These are phyloP conservation scores for Chaitophorus viminalis DNA, from an alignment of 2,888 invertebrate species.

Conservation along the genomic window DNA sequence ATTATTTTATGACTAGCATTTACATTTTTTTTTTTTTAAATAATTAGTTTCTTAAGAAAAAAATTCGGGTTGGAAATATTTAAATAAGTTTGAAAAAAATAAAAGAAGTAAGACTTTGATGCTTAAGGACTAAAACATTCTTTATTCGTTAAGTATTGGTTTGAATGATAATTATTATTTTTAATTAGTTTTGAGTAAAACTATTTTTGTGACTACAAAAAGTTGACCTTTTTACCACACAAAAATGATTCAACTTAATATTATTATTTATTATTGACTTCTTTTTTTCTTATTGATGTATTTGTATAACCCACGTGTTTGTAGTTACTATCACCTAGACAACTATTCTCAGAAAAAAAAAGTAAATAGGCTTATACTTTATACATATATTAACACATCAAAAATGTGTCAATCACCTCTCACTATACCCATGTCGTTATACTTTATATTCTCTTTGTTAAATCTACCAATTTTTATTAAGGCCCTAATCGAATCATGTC, in stretches of 20 bases:
- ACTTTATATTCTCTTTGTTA: neutral
- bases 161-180: neutral
- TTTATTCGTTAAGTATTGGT: no score
- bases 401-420: constrained; percentile 55
- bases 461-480: constrained; percentile 21
- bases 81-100: no score
- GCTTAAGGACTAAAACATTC: no score
- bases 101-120: no score
- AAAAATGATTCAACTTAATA: neutral
- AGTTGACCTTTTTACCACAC: constrained; percentile 15
- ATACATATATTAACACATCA: constrained; percentile 38
- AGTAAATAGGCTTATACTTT: constrained; percentile 31
- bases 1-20: no score
- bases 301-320: constrained; percentile 39
- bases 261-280: constrained; percentile 54
- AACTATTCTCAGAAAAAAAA: constrained; percentile 43
- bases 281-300: constrained; percentile 8
- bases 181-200: neutral
- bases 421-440: neutral
- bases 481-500: neutral
- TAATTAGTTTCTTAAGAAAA: no score
- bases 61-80: no score
- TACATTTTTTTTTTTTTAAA: no score
- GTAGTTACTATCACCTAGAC: constrained; percentile 59
- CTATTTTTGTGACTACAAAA: neutral